Evolutionary conservation across 2,797 vertebrate species (phyloP), one percentile per base, ranked within the genome.

Genomic region (Podarcis siculus): DNA sequence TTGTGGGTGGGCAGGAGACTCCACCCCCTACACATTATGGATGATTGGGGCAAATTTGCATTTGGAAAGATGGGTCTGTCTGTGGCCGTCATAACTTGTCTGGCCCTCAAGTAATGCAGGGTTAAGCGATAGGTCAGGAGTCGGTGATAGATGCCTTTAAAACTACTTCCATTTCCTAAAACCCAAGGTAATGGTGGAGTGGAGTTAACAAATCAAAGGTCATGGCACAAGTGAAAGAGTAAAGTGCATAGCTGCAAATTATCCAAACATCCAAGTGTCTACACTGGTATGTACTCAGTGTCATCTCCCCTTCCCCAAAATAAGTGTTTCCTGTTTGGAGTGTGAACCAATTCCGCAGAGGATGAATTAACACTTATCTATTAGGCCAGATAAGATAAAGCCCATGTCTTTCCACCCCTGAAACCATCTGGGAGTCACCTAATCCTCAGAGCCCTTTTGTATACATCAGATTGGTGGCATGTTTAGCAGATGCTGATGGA

Each of bases 361-460:
- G 89, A 76, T 88, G 91, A 93, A 94, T 92, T 92, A 91, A 17
- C 73, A 87, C 61, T 90, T 87, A 83, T 83, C 76, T 83, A 45
- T 89, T 89, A 58, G 86, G 25, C 73, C 82, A 82, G 94, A 89
- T 92, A 93, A 93, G 91, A 93, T 92, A 93, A 88, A 37, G 32
- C 2, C 86, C 80, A 85, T 69, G 17, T 64, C 87, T 66, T 91
- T 89, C 67, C 61, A 23, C 21, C 17, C 66, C 55, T 30, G 82
- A 19, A 90, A 0, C n/a, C 91, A 83, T 1, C 8, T 85, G 0
- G 9, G 37, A 81, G 81, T 91, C 85, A 83, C 64, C 23, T 86
- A 27, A 87, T 81, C 85, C n/a, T 37, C 80, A 83, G 87, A 66
- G 76, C 2, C 9, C 32, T 27, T 81, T 85, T 80, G n/a, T 37